Percentiles rank a stretch among this genome's conserved stretches.
phyloP scores from a whole-genome alignment of 2,113 vertebrate species.

The Gallinago jamesoni region DNA sequence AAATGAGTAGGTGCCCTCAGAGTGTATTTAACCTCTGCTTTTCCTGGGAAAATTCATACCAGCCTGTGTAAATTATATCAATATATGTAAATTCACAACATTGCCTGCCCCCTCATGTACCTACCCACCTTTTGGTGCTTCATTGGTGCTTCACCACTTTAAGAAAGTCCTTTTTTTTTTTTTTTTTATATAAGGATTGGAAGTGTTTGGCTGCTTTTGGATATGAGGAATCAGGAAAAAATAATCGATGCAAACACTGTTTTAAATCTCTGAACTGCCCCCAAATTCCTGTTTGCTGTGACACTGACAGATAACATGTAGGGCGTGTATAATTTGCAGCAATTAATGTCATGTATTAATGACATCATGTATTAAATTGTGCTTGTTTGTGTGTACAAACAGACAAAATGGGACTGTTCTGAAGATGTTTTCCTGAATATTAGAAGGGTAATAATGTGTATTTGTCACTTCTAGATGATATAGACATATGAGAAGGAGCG shows the following conservation, averaged over 20 bases:
- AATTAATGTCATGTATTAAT: background rate
- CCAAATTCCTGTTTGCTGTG: background rate
- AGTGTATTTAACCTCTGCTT: slow-evolving; percentile 53
- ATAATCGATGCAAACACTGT: background rate
- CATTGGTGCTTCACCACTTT: background rate
- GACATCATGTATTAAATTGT: background rate
- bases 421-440: background rate
- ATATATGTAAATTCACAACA: background rate
- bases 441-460: background rate
- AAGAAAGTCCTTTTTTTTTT: background rate
- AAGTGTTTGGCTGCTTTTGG: background rate
- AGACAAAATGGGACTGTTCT: background rate
- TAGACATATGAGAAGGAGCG: slow-evolving; percentile 24
- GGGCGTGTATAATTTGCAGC: background rate
- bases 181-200: background rate
- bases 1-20: slow-evolving; percentile 35
- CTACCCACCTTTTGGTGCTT: background rate
- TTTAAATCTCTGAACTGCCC: background rate
- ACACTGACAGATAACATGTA: background rate
- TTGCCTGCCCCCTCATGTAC: background rate
- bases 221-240: background rate
- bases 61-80: background rate
- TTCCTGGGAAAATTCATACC: background rate
- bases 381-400: background rate
- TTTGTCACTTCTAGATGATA: slow-evolving; percentile 34